These are phyloP conservation scores for Caloenas nicobarica DNA, from an alignment of 2,113 vertebrate species.

Conservation along the genomic window DNA sequence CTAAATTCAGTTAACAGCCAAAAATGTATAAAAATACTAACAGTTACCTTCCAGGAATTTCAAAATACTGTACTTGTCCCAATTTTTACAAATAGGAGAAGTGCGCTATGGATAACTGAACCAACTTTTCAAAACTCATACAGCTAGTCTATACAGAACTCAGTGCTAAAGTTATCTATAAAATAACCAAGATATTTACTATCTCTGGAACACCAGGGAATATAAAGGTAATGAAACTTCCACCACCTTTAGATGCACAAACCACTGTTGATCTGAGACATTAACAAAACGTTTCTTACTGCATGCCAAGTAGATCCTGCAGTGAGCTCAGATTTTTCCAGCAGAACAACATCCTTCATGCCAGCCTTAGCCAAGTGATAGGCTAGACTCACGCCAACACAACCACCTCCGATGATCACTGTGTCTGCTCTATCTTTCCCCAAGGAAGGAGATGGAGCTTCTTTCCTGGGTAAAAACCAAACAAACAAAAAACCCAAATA, in stretches of 20 bases:
- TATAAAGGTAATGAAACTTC: not conserved
- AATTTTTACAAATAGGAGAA: not conserved
- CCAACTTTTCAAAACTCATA: not conserved
- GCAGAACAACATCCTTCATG: slow-evolving; percentile 90
- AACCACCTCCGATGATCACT: slow-evolving; percentile 92
- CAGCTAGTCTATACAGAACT: not conserved
- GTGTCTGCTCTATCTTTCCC: slow-evolving; percentile 91
- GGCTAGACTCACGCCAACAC: slow-evolving; percentile 91
- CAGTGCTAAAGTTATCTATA: not conserved
- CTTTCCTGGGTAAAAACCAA: slow-evolving; percentile 32
- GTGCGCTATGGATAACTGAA: not conserved
- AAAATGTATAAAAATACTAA: not conserved
- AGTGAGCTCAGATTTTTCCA: slow-evolving; percentile 96
- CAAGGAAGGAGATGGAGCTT: slow-evolving; percentile 38
- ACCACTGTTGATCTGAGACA: not conserved
- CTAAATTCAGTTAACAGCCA: not conserved
- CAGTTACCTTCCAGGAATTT: not conserved
- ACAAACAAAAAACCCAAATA: not conserved
- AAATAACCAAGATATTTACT: not conserved
- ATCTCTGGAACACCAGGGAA: not conserved
- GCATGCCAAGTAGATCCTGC: slow-evolving; percentile 98
- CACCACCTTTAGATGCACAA: not conserved
- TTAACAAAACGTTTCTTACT: slow-evolving; percentile 75
- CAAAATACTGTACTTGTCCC: not conserved
- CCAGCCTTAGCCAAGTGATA: slow-evolving; percentile 95